These are phyloP conservation scores for Volucella inflata DNA, from an alignment of 2,888 invertebrate genomes.

Conservation along the genomic window DNA sequence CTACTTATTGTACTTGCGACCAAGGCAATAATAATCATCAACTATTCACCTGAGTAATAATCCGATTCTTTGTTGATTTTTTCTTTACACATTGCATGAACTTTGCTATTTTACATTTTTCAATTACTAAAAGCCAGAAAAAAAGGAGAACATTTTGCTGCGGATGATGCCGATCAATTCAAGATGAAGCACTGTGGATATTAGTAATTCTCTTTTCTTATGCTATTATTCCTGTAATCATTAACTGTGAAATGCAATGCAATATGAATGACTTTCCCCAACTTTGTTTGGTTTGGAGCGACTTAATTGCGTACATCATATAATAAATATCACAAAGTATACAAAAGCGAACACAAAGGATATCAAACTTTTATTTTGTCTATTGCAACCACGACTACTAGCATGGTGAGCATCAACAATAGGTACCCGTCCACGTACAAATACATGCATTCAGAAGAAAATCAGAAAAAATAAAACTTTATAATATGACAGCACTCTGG, in stretches of 20 bases:
- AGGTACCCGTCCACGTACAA: background rate
- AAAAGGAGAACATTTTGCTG: constrained; percentile 16
- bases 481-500: constrained; percentile 16
- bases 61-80: constrained; percentile 41
- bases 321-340: constrained; percentile 11
- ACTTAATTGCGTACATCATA: constrained; percentile 28
- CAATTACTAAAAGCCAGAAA: constrained; percentile 39
- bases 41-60: constrained; percentile 66
- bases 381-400: background rate
- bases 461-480: constrained; percentile 13
- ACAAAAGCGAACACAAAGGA: background rate
- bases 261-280: constrained; percentile 23
- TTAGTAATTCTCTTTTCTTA: constrained; percentile 60
- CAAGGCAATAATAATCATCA: constrained; percentile 61
- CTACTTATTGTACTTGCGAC: constrained; percentile 40
- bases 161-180: constrained; percentile 44
- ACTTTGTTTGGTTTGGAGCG: constrained; percentile 10
- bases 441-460: constrained; percentile 2
- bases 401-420: background rate
- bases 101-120: constrained; percentile 20
- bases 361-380: constrained; percentile 3
- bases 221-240: constrained; percentile 36
- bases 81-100: constrained; percentile 5
- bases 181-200: constrained; percentile 9
- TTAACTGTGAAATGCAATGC: constrained; percentile 47